Base-by-base conservation (phyloP, 1,140 invertebrate species). In the Dreissena rostriformis region DNA sequence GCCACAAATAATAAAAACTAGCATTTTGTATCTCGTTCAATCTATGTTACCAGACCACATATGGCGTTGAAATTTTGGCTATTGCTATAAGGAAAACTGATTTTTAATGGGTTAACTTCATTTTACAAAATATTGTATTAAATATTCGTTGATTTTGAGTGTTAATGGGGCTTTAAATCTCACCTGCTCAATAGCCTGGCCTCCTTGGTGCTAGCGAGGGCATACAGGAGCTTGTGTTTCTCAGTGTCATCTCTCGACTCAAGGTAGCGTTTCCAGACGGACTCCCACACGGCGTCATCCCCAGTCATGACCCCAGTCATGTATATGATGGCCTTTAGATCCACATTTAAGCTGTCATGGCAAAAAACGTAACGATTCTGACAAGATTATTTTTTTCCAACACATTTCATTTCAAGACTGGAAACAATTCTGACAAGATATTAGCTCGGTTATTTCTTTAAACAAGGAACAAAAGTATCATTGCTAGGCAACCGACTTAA, bases 261-360 rank as follows among this genome's bases (percentile, higher is more conserved):
- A 0, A 51, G 15, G 67, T 66, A 86, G 1, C 26, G n/a, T 22
- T 77, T 24, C 79, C 74, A 86, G 70, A 77, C 74, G 14, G 22
- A 12, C 12, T 83, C 61, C 85, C 85, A 86, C 17, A 78, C 80
- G 24, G 61, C 28, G 22, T 82, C 80, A 11, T 51, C 67, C 17
- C 85, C 85, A 75, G 72, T 73, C 63, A 55, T 22, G 19, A 86
- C 52, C 17, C 85, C 85, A 57, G 70, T 65, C 65, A 29, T 51
- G 22, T 79, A 85, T 29, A 80, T 80, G 2, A 74, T 26, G 29
- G 6, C 73, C 83, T 85, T 85, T 51, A 85, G 28, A 49, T 85
- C 78, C 4, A 73, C 63, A 28, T 80, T 68, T 7, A 85, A 57
- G 19, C 83, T 85, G 73, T 73, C 24, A n/a, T 63, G 2, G 24